phyloP scores from a whole-genome alignment of 2,797 vertebrate species.

The Sus cebifrons region DNA sequence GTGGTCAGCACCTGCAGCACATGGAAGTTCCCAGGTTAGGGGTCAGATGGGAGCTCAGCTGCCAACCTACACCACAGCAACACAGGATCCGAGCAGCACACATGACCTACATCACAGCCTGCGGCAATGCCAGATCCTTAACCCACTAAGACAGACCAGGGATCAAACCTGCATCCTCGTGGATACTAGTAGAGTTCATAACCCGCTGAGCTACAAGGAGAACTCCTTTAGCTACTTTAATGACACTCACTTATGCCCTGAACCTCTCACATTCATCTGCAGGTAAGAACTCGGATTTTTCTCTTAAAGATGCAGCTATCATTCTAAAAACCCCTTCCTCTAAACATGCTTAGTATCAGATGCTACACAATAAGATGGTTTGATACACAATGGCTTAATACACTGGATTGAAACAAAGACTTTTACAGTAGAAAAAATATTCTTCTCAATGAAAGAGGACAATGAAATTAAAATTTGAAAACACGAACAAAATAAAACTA shows the following conservation, averaged over 20 bases:
- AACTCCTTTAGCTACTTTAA: not conserved
- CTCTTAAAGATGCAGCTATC: not conserved
- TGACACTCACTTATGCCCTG: not conserved
- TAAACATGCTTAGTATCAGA: constrained; percentile 1
- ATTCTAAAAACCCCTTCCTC: not conserved
- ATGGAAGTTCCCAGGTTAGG: too few relatives aligned
- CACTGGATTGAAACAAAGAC: not conserved
- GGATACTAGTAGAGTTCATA: too few relatives aligned
- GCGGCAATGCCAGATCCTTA: too few relatives aligned
- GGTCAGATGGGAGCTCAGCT: too few relatives aligned
- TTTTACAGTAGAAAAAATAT: not conserved
- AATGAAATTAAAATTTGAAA: constrained; percentile 44
- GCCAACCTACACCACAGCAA: too few relatives aligned
- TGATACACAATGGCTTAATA: not conserved
- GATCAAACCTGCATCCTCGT: too few relatives aligned
- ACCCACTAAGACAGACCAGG: too few relatives aligned
- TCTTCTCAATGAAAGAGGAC: not conserved
- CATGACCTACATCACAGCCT: too few relatives aligned
- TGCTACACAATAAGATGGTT: not conserved
- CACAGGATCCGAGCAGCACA: too few relatives aligned
- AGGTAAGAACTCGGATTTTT: not conserved
- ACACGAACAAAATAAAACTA: constrained; percentile 33
- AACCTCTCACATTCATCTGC: not conserved
- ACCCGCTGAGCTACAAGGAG: too few relatives aligned
- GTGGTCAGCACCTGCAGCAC: too few relatives aligned